These are phyloP conservation scores for Mesoclemmys tuberculata DNA, from an alignment of 2,113 vertebrate species.

Conservation along the genomic window DNA sequence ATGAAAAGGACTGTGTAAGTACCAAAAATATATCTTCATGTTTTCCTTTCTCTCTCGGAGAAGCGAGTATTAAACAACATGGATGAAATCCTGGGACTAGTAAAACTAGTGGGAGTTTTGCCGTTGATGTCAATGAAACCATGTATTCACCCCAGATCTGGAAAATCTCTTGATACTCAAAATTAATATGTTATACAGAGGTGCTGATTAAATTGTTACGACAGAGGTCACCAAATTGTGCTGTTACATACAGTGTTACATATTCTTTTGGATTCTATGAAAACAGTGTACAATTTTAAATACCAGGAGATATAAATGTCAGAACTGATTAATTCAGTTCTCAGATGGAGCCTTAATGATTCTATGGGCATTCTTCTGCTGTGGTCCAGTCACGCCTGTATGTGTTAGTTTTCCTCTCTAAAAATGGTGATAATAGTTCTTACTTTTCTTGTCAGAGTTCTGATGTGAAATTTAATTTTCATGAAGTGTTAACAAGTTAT, in stretches of 20 bases:
- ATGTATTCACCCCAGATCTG: neutral
- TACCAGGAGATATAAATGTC: neutral
- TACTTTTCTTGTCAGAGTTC: neutral
- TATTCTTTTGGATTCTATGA: neutral
- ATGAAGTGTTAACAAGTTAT: neutral
- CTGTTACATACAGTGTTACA: neutral
- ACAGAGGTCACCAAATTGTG: neutral
- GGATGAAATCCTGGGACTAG: neutral
- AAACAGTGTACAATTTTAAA: neutral
- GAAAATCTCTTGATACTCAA: constrained; percentile 65
- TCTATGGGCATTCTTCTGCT: neutral
- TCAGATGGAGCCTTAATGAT: neutral
- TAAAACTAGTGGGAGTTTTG: neutral
- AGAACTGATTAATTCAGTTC: neutral
- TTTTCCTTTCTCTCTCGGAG: neutral
- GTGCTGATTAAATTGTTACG: constrained; percentile 43
- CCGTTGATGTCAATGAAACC: neutral
- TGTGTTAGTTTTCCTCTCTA: neutral
- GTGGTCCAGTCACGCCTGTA: neutral
- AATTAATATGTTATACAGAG: constrained; percentile 55
- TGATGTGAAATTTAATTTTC: neutral
- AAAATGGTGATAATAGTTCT: neutral
- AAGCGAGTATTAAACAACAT: neutral
- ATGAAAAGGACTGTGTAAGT: neutral
- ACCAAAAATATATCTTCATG: neutral